A percentile compares a stretch with the other conserved stretches of the same genome.
phyloP scores from a whole-genome alignment of 2,113 vertebrate species.

The Geococcyx californianus region DNA sequence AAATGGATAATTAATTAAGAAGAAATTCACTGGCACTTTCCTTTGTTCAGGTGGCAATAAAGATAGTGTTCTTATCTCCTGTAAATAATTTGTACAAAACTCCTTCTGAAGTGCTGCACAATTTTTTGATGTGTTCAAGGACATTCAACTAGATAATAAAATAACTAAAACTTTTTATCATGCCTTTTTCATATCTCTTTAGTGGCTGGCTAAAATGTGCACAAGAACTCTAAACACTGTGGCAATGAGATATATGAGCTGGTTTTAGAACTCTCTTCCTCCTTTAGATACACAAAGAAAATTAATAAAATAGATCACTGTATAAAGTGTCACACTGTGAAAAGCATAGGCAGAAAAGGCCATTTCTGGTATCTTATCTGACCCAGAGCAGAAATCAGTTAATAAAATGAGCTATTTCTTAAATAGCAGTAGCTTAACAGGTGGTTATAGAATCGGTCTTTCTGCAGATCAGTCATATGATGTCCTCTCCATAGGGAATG shows the following conservation, averaged over 20 bases:
- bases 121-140: background rate
- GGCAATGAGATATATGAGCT: background rate
- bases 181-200: background rate
- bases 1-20: background rate
- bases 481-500: background rate
- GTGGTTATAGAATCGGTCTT: background rate
- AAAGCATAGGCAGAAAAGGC: background rate
- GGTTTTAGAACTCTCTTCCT: background rate
- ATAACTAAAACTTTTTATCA: background rate
- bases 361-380: background rate
- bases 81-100: background rate
- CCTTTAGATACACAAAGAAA: background rate
- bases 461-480: background rate
- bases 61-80: background rate
- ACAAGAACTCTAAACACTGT: background rate
- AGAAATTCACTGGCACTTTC: background rate
- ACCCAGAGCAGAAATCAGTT: background rate
- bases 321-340: background rate
- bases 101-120: background rate
- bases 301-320: background rate
- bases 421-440: background rate
- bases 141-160: background rate
- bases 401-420: background rate
- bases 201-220: background rate
- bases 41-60: background rate